phyloP scores from a whole-genome alignment of 2,888 invertebrate genomes.

The Alsophila aescularia region DNA sequence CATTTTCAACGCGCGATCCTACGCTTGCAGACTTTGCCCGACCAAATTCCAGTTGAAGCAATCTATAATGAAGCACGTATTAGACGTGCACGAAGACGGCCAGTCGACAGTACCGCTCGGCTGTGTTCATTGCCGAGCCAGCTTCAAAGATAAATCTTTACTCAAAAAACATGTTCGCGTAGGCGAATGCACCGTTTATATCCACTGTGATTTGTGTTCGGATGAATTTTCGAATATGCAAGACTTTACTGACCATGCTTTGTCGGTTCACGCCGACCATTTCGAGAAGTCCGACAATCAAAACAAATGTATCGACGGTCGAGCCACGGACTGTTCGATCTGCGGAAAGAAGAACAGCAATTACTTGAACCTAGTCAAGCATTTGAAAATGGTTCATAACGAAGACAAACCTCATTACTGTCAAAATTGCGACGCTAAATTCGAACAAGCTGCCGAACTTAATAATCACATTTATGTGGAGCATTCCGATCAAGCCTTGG shows the following conservation, averaged over 20 bases:
- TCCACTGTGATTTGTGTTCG: conserved; percentile 80
- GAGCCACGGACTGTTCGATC: conserved; percentile 80
- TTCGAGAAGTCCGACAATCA: conserved; percentile 71
- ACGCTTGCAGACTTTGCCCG: conserved; percentile 79
- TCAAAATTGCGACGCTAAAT: conserved; percentile 84
- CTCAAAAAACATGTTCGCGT: conserved; percentile 80
- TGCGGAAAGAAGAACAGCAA: conserved; percentile 83
- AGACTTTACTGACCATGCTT: conserved; percentile 79
- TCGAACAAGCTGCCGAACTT: conserved; percentile 80
- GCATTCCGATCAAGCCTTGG: conserved; percentile 78
- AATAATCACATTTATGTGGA: conserved; percentile 85
- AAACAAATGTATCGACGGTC: conserved; percentile 74
- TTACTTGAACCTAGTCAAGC: conserved; percentile 84
- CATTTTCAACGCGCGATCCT: conserved; percentile 79
- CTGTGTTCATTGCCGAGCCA: conserved; percentile 75
- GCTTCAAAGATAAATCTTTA: conserved; percentile 74
- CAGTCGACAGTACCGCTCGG: conserved; percentile 69
- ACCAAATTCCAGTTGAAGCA: conserved; percentile 81
- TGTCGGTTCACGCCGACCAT: conserved; percentile 73
- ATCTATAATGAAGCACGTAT: conserved; percentile 80
- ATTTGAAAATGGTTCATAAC: conserved; percentile 79
- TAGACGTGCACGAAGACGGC: conserved; percentile 79
- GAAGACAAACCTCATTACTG: conserved; percentile 83
- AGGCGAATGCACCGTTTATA: conserved; percentile 85
- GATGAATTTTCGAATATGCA: conserved; percentile 74